A percentile compares a stretch with the other conserved stretches of the same genome.
phyloP scores from a whole-genome alignment of 1,140 invertebrate species.

The Colletes latitarsis region DNA sequence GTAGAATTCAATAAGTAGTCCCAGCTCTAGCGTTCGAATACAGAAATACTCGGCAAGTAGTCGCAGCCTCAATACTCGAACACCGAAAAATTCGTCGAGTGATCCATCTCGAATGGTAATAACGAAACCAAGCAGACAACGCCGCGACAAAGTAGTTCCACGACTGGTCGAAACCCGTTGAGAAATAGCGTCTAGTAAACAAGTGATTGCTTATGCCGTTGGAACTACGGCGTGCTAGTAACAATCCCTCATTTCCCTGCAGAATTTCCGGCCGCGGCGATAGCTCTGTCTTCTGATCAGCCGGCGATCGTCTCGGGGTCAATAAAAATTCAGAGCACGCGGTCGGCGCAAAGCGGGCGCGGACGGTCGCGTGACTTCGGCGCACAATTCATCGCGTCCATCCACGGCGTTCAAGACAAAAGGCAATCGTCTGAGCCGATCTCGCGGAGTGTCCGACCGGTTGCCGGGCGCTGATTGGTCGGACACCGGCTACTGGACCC shows the following conservation, averaged over 20 bases:
- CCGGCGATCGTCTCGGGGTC: neutral
- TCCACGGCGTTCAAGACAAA: slow-evolving; percentile 42
- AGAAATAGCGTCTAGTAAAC: no score
- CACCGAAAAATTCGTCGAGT: no score
- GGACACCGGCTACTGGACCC: slow-evolving; percentile 72
- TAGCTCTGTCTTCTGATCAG: neutral
- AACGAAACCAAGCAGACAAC: no score
- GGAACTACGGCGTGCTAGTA: neutral
- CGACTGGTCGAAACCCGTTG: no score
- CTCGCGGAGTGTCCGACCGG: slow-evolving; percentile 55
- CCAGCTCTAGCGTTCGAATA: no score
- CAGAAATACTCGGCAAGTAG: no score
- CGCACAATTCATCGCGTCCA: slow-evolving; percentile 39
- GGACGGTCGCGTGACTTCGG: slow-evolving; percentile 42
- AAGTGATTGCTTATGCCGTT: no score
- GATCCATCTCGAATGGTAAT: no score
- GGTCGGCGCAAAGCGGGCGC: neutral
- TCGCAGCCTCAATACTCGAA: no score
- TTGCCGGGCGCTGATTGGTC: slow-evolving; percentile 62
- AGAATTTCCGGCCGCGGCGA: neutral
- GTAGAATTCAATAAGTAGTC: no score
- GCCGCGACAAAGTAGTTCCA: no score
- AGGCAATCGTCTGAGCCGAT: slow-evolving; percentile 60
- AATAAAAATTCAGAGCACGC: slow-evolving; percentile 20
- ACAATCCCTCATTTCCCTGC: neutral